Evolutionary conservation across 2,113 vertebrate genomes (phyloP).

Genomic region (Dicaeum eximium): DNA sequence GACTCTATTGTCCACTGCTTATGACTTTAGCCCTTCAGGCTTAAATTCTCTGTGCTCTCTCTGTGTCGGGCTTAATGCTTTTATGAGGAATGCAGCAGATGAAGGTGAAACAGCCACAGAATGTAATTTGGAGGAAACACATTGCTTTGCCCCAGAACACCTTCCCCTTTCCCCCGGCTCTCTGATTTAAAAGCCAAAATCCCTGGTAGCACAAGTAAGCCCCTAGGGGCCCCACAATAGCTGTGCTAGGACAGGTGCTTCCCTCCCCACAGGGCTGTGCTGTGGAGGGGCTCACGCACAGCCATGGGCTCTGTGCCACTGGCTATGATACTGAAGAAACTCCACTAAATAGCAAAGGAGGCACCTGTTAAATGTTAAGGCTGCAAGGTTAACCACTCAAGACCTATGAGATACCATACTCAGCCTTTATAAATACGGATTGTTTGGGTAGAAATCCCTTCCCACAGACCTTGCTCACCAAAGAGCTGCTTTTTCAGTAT

Average conservation of each 20-base stretch:
- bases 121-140: neutral
- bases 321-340: neutral
- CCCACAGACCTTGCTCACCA: neutral
- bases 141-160: neutral
- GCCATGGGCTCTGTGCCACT: neutral
- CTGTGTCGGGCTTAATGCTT: neutral
- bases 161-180: neutral
- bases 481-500: neutral
- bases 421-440: neutral
- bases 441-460: neutral
- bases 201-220: neutral
- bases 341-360: neutral
- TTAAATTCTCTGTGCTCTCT: neutral
- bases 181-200: neutral
- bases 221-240: neutral
- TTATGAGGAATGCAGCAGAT: neutral
- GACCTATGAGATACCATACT: neutral
- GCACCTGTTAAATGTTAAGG: neutral
- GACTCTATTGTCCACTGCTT: neutral
- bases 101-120: neutral
- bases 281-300: fast-evolving
- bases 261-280: fast-evolving
- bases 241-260: too few relatives aligned
- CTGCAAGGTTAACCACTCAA: neutral
- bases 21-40: neutral